phyloP scores from a whole-genome alignment of 2,797 vertebrate species.

The Phoxinus dragarum region DNA sequence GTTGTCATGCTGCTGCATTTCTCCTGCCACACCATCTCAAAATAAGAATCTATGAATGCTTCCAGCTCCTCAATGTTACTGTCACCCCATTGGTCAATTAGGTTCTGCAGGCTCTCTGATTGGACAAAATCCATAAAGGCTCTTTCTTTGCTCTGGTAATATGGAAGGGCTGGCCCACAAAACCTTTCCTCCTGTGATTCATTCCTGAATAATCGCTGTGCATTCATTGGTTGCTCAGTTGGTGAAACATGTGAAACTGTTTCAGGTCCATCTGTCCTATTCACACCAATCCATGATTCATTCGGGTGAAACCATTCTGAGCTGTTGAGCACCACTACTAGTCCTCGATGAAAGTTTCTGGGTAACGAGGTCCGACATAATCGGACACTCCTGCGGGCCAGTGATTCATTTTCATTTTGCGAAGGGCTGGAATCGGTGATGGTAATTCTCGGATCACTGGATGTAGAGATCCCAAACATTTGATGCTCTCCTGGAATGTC shows the following conservation, averaged over 20 bases:
- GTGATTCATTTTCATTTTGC: background rate
- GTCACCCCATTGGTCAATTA: conserved; percentile 70
- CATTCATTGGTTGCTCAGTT: conserved; percentile 32
- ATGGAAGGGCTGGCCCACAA: background rate
- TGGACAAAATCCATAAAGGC: conserved; percentile 57
- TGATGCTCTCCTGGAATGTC: conserved; percentile 3
- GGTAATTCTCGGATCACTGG: background rate
- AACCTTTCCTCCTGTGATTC: conserved; percentile 14
- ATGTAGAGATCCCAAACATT: conserved; percentile 5
- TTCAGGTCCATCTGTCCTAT: background rate
- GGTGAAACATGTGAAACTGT: conserved; percentile 46
- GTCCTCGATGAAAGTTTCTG: background rate
- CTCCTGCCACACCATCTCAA: conserved; percentile 71
- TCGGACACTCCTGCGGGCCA: background rate
- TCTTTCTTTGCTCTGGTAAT: conserved; percentile 49
- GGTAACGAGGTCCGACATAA: conserved; percentile 43
- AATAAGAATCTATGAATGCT: conserved; percentile 75
- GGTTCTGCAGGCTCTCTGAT: conserved; percentile 63
- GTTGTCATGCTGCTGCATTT: background rate
- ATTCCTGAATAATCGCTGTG: background rate
- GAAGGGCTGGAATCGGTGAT: background rate
- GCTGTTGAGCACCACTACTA: conserved; percentile 40
- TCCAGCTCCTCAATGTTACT: conserved; percentile 77
- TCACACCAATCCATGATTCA: conserved; percentile 12
- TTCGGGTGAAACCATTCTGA: conserved; percentile 42